Conservation (phyloP, 2,113 vertebrate species). For the Lota lota region DNA sequence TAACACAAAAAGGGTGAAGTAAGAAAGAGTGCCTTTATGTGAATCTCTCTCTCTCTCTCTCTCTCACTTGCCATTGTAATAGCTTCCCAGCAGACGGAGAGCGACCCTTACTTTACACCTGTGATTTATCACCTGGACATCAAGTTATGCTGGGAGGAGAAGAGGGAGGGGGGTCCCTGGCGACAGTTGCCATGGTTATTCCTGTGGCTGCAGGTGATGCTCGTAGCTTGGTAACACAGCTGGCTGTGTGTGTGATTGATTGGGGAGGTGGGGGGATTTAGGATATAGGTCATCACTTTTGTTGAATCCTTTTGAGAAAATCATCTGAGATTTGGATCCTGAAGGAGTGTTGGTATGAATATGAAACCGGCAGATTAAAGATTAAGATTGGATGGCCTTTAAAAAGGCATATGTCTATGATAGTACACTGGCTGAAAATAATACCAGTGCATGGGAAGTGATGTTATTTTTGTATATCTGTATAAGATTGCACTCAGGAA, state of each 20-base stretch:
- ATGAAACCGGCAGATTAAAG: constrained; percentile 1
- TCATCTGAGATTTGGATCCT: constrained; percentile 2
- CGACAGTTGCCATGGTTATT: constrained; percentile 17
- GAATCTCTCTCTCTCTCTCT: no score
- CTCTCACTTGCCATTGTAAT: constrained; percentile 2
- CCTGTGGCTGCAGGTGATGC: constrained; percentile 11
- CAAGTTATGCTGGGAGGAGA: constrained; percentile 29
- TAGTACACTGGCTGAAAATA: no score
- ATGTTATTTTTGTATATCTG: no score
- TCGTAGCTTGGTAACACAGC: constrained; percentile 7
- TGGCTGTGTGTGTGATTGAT: constrained; percentile 1
- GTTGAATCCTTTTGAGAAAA: background rate
- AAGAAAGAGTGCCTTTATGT: background rate
- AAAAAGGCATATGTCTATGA: no score
- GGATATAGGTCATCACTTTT: constrained; percentile 19
- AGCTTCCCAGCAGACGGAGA: constrained; percentile 27
- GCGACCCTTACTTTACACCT: constrained; percentile 39
- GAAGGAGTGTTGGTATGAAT: constrained; percentile 19
- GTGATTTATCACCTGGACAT: constrained; percentile 58
- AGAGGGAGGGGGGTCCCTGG: constrained; percentile 27
- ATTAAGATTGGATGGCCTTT: no score
- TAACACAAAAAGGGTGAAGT: constrained; percentile 19
- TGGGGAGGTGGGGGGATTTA: background rate
- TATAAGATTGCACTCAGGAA: no score
- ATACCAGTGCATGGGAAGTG: no score